Percentiles rank a stretch among this genome's conserved stretches.
Conservation (phyloP, 2,113 vertebrate genomes). For the Bubo blakistoni region DNA sequence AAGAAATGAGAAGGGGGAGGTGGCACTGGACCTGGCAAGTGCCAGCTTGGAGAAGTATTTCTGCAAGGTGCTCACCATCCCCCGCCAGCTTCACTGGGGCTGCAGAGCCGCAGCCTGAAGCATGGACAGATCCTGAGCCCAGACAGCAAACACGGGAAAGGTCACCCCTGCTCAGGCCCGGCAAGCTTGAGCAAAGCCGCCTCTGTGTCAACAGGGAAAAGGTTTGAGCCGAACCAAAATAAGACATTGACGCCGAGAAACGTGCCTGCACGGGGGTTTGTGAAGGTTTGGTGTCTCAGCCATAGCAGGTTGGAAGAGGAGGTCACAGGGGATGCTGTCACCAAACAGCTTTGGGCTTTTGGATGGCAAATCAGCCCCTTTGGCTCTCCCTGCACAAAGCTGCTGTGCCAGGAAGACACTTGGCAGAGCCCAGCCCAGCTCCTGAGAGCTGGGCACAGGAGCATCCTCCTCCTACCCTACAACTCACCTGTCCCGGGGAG, state of each 20-base stretch:
- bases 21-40: accelerated
- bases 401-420: background rate
- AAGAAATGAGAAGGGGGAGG: background rate
- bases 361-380: background rate
- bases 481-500: accelerated
- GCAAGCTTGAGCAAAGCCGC: background rate
- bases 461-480: background rate
- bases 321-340: background rate
- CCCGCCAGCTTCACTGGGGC: accelerated
- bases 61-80: background rate
- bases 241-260: background rate
- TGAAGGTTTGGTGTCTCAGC: background rate
- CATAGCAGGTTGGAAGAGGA: background rate
- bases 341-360: background rate
- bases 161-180: background rate
- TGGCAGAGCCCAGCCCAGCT: background rate
- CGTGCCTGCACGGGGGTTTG: background rate
- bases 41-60: background rate
- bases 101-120: background rate
- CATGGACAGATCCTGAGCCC: background rate
- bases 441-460: accelerated
- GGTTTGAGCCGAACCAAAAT: background rate
- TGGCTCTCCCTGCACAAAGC: background rate
- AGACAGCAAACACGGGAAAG: slow-evolving; percentile 21
- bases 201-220: background rate